phyloP scores from a whole-genome alignment of 2,113 vertebrate species.

The Tachuris rubrigastra region DNA sequence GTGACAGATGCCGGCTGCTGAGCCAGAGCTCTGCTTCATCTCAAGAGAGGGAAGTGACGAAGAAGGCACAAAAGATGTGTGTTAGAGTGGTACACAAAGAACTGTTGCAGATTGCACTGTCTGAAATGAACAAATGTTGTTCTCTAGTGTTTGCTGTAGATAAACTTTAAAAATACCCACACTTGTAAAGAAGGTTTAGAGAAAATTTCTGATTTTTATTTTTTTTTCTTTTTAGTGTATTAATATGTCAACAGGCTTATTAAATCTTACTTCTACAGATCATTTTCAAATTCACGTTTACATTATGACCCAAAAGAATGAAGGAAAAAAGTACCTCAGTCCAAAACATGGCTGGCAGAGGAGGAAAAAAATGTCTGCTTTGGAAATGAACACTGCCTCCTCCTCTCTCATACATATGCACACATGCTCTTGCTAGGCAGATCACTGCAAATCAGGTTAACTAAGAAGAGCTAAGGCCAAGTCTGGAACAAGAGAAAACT shows the following conservation, averaged over 20 bases:
- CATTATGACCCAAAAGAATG: constrained; percentile 43
- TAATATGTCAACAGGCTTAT: constrained; percentile 26
- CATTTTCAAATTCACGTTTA: constrained; percentile 69
- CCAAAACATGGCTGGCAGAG: constrained; percentile 43
- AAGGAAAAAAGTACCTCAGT: neutral
- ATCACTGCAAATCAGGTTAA: constrained; percentile 14
- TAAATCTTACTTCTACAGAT: constrained; percentile 65
- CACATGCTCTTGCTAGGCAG: neutral
- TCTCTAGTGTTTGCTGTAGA: neutral
- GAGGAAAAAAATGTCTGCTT: constrained; percentile 45
- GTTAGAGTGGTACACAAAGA: neutral
- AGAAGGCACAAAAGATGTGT: neutral
- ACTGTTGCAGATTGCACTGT: neutral
- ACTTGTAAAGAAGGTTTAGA: constrained; percentile 31
- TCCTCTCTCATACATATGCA: neutral
- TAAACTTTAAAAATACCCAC: neutral
- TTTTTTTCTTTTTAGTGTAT: constrained; percentile 25
- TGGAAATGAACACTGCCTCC: constrained; percentile 47
- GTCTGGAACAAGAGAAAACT: constrained; percentile 56
- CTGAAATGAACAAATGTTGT: constrained; percentile 29
- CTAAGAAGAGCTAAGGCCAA: constrained; percentile 31
- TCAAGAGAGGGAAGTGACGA: neutral
- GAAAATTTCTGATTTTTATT: constrained; percentile 32
- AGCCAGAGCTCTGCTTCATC: constrained; percentile 5
- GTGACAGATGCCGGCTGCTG: neutral